Percentiles rank a stretch among this genome's conserved stretches.
Evolutionary conservation across 1,140 invertebrate genomes (phyloP).

Genomic region (Diorhabda carinulata): DNA sequence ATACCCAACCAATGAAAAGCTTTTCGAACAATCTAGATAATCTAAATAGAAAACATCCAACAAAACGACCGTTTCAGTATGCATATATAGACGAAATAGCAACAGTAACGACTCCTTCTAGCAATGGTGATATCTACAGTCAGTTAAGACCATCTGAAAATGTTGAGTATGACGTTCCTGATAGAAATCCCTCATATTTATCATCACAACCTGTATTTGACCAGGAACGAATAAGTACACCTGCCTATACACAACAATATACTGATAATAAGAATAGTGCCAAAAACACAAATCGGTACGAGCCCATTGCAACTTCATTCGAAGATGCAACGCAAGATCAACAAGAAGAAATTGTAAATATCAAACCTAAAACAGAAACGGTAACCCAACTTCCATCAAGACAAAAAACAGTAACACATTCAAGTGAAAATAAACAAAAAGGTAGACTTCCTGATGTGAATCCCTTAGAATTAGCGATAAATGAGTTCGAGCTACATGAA

Average conservation of each 20-base stretch:
- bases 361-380: background rate
- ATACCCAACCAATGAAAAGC: background rate
- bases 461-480: conserved; percentile 37
- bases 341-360: background rate
- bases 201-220: background rate
- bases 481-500: conserved; percentile 39
- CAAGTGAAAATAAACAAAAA: conserved; percentile 7
- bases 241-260: background rate
- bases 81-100: background rate
- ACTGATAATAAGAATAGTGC: background rate
- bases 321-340: background rate
- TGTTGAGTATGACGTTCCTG: background rate
- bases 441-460: conserved; percentile 14
- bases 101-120: background rate
- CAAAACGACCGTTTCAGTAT: background rate
- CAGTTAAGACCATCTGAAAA: background rate
- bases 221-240: background rate
- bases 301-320: conserved; percentile 3
- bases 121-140: background rate
- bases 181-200: background rate
- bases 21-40: background rate
- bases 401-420: background rate
- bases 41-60: background rate
- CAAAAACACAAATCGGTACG: background rate
- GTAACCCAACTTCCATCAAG: background rate